Evolutionary conservation across 1,140 invertebrate genomes (phyloP).

Genomic region (Drosophila simulans): DNA sequence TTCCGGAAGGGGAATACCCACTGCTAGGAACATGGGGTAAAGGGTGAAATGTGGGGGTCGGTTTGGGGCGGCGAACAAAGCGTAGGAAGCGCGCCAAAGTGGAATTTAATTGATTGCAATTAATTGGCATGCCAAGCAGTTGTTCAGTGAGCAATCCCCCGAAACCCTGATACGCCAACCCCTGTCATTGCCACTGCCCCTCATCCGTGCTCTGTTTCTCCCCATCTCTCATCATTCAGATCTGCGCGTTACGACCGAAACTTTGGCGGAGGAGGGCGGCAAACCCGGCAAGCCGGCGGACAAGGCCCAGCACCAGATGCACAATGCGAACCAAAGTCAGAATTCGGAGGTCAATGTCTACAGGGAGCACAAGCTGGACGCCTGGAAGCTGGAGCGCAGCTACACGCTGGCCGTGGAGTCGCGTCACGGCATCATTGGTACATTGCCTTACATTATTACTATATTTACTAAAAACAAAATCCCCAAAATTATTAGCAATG

Average conservation of each 20-base stretch:
- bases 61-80: constrained; percentile 10
- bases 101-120: constrained; percentile 77
- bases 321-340: constrained; percentile 12
- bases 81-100: constrained; percentile 34
- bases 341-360: constrained; percentile 44
- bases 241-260: constrained; percentile 77
- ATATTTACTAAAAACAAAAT: not conserved
- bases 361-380: constrained; percentile 65
- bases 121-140: constrained; percentile 59
- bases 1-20: not conserved
- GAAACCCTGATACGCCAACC: constrained; percentile 2
- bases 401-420: constrained; percentile 77
- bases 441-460: not conserved
- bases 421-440: constrained; percentile 81
- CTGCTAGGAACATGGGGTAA: too few species aligned
- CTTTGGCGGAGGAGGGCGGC: constrained; percentile 44
- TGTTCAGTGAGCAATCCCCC: not conserved
- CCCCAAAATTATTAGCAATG: not conserved
- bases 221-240: constrained; percentile 40
- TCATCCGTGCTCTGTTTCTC: not conserved
- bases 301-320: constrained; percentile 39
- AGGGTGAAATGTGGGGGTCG: too few species aligned
- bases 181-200: constrained; percentile 12
- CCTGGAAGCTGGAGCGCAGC: constrained; percentile 75
- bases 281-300: constrained; percentile 19